Conservation (phyloP, 92 coral and sea anemone genomes). For the Plumapathes pennacea region DNA sequence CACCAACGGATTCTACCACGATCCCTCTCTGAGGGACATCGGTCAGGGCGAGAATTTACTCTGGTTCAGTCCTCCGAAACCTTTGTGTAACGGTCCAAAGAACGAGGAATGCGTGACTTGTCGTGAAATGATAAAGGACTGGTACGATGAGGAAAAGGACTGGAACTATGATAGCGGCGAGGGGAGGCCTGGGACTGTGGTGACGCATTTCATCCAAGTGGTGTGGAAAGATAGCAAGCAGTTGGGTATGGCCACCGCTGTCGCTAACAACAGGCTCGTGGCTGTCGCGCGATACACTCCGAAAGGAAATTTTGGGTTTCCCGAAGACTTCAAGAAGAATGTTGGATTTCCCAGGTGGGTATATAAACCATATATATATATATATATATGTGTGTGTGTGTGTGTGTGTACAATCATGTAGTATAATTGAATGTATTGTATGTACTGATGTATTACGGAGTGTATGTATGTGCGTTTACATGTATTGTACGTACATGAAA, state of each 20-base stretch:
- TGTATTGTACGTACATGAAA: too few species aligned
- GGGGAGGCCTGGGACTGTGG: constrained; percentile 16
- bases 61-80: constrained; percentile 23
- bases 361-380: too few species aligned
- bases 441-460: too few species aligned
- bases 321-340: constrained; percentile 47
- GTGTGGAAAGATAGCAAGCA: constrained; percentile 55
- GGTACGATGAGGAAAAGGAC: constrained; percentile 59
- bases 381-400: too few species aligned
- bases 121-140: constrained; percentile 37
- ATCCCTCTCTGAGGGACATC: constrained; percentile 26
- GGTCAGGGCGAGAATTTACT: constrained; percentile 61
- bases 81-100: constrained; percentile 18
- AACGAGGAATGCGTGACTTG: constrained; percentile 34
- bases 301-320: constrained; percentile 28
- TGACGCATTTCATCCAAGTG: constrained; percentile 52
- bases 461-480: too few species aligned
- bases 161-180: constrained; percentile 36
- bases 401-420: too few species aligned
- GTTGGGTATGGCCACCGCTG: constrained; percentile 66
- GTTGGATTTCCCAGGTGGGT: too few species aligned
- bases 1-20: constrained; percentile 26
- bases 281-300: constrained; percentile 58
- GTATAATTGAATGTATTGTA: too few species aligned
- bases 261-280: constrained; percentile 20